Base-by-base conservation (phyloP, 1,140 invertebrate genomes). In the Drosophila trapezifrons region DNA sequence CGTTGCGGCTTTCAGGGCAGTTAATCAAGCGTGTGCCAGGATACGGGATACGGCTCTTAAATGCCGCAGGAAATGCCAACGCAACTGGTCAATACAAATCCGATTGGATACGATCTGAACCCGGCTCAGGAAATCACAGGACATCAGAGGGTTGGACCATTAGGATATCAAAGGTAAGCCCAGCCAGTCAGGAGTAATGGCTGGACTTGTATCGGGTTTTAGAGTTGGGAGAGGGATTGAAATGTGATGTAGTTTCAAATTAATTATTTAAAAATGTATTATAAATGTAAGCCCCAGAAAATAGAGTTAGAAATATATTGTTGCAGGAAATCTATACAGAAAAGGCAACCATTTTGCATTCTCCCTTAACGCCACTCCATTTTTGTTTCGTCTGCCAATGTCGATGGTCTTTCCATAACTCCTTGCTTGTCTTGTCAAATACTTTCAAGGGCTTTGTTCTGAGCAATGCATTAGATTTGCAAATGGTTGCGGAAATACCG, bases 21-120 rank as follows among this genome's bases (percentile, higher is more conserved):
- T 66, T 58, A 63, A 58, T 45, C 64, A 58, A 47, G 46, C 75
- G 59, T 69, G 56, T 54, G 55, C 57, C 79, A 73, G 83, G 83
- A 86, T 83, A 83, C 62, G 58, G 83, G 83, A 86, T 83, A 83
- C 62, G 62, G 72, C 79, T 73, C 72, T 80, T 86, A 73, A 74
- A 69, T 66, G 73, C 45, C 66, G 62, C 83, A 72, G 82, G 83
- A 87, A 73, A 60, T 70, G 74, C 74, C 78, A 38, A 72, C 27
- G 66, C 69, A 72, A 72, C 66, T 72, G 67, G 67, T 71, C 67
- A 70, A 70, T 70, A 51, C 51, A 70, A 54, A 71, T 57, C 45
- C 47, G 12, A 49, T 43, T 29, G 58, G 20, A 69, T 51, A n/a
- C 64, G 32, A 35, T 42, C 25, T n/a, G 17, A 52, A 69, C 49